Base-by-base conservation (phyloP, 53 echinoderm and acorn worm genomes). In the Paracentrotus lividus region DNA sequence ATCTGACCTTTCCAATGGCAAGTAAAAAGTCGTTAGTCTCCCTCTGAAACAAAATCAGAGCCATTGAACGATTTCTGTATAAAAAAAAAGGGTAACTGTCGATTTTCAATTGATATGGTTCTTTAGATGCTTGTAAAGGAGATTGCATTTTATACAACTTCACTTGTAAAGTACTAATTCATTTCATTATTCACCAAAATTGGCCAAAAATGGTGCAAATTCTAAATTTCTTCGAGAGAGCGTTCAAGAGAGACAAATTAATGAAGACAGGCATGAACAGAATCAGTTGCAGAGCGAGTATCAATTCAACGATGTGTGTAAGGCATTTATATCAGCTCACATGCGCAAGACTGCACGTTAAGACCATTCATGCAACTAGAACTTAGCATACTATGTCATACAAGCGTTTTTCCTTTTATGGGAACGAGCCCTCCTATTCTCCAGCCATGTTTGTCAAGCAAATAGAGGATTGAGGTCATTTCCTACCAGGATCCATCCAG, bases 391-490 rank as follows among this genome's bases (percentile, higher is more conserved):
- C 72, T 72, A 40, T 21, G 14, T 38, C 40, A 72, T 20, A 36
- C 72, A 18, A 36, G 2, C 0, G 7, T 72, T 10, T 72, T 72
- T 40, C 40, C 0, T 1, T 4, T 20, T 45, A 44, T 81, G 81
- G 81, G n/a, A 81, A 81, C 81, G 27, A 26, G 47, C 81, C 47
- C 81, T 81, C 27, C 44, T 47, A 81, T 47, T 81, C 81, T 81
- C 24, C 81, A 47, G 47, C 45, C 54, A 87, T 87, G 58, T 87
- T 87, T 87, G 87, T 57, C 40, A 23, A 54, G 54, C 57, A 87
- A 87, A 87, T 57, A 87, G 4, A 15, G 87, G 87, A 57, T 36
- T 87, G 87, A 87, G 87, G 87, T 87, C 87, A 87, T 54, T 87
- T 87, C 81, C 81, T 47, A 40, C 24, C 81, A 81, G n/a, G 47